These are phyloP conservation scores for Loris lydekkerianus DNA, from an alignment of 2,797 vertebrate genomes.

Conservation along the genomic window DNA sequence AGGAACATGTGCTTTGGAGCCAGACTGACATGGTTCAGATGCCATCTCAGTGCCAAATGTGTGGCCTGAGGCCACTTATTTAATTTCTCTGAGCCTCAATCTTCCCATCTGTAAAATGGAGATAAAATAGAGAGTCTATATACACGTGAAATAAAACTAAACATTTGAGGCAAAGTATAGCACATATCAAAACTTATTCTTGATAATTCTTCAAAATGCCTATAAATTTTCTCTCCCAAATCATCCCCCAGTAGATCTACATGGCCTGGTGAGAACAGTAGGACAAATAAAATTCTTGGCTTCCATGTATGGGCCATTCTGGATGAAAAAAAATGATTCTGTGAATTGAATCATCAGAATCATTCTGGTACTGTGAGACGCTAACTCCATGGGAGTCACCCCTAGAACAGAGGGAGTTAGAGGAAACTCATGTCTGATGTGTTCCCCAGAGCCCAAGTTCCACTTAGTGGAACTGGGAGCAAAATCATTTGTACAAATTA, in stretches of 20 bases:
- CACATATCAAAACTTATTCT: neutral
- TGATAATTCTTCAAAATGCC: conserved; percentile 20
- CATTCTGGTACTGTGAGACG: neutral
- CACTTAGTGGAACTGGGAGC: neutral
- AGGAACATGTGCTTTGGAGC: neutral
- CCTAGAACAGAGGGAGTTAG: fast-evolving
- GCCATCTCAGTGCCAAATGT: neutral
- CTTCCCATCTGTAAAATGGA: neutral
- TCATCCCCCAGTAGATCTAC: neutral
- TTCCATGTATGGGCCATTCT: neutral
- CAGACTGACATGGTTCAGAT: neutral
- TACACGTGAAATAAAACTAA: neutral
- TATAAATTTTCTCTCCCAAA: neutral
- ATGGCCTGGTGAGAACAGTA: neutral
- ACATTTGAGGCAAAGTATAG: neutral
- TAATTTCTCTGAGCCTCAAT: neutral
- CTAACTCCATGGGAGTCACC: no score
- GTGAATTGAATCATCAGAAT: neutral
- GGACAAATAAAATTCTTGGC: conserved; percentile 27
- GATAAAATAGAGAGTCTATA: neutral
- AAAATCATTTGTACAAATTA: neutral
- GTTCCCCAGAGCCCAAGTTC: neutral
- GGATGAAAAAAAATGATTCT: neutral
- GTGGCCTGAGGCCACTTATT: neutral
- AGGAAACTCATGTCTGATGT: neutral